Percentiles rank a stretch among this genome's conserved stretches.
Evolutionary conservation across 2,113 vertebrate species (phyloP).

Genomic region (Heterochromis multidens): DNA sequence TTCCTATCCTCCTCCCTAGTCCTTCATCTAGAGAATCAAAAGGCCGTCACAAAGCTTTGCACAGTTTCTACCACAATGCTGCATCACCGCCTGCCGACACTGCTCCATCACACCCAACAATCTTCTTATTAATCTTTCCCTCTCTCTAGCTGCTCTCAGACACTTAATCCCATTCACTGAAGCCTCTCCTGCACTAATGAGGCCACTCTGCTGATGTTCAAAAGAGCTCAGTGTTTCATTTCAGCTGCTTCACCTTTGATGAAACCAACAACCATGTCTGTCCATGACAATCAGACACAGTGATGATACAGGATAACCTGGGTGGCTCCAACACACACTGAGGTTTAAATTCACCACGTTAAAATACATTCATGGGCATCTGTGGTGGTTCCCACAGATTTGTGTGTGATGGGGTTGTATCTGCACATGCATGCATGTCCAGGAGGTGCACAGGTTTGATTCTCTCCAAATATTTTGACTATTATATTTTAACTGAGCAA

Average conservation of each 20-base stretch:
- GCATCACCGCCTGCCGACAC: neutral
- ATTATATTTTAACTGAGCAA: neutral
- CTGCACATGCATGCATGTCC: neutral
- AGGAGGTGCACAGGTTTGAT: neutral
- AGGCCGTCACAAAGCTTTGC: neutral
- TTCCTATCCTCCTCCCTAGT: neutral
- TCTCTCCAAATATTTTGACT: neutral
- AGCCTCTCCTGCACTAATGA: neutral
- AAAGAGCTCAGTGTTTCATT: neutral
- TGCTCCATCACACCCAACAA: neutral
- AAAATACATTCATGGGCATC: rapidly evolving
- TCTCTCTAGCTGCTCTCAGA: neutral
- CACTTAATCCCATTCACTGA: neutral
- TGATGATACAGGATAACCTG: neutral
- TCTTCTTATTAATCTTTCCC: neutral
- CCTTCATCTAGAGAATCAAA: neutral
- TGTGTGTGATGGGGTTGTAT: rapidly evolving
- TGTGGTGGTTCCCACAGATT: neutral
- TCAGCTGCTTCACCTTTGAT: neutral
- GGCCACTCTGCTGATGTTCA: neutral
- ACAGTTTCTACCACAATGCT: neutral
- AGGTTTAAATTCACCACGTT: rapidly evolving
- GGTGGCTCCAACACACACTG: neutral
- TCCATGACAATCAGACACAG: neutral
- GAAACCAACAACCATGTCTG: neutral